phyloP scores from a whole-genome alignment of 2,888 invertebrate genomes.

The Ectemnius cavifrons region DNA sequence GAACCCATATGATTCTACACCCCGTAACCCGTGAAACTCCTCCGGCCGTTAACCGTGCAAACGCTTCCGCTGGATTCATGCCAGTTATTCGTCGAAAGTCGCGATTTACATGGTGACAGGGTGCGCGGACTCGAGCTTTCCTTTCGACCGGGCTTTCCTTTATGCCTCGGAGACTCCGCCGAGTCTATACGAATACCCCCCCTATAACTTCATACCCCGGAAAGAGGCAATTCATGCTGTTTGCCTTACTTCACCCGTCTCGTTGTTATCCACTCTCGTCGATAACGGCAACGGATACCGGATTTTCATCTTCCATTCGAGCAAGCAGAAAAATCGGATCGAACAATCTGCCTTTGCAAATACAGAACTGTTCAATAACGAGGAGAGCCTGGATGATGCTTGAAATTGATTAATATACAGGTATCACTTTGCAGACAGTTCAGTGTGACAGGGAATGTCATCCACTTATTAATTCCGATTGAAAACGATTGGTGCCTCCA shows the following conservation, averaged over 20 bases:
- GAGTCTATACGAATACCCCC: constrained; percentile 30
- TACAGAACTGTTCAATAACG: too few relatives aligned
- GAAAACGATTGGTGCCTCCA: too few relatives aligned
- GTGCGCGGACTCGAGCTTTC: constrained; percentile 33
- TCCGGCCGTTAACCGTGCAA: constrained; percentile 29
- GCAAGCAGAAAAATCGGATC: constrained; percentile 1
- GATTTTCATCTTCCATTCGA: constrained; percentile 11
- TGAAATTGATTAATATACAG: too few relatives aligned
- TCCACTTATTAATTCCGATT: too few relatives aligned
- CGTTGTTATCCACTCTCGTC: neutral
- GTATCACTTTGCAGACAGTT: too few relatives aligned
- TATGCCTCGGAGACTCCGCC: constrained; percentile 33
- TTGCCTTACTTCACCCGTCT: constrained; percentile 17
- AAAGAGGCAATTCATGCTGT: constrained; percentile 39
- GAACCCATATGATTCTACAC: constrained; percentile 29
- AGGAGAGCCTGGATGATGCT: too few relatives aligned
- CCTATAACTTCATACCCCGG: constrained; percentile 19
- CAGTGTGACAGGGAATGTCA: too few relatives aligned
- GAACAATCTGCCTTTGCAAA: neutral
- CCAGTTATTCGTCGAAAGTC: constrained; percentile 47
- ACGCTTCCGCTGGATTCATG: constrained; percentile 42
- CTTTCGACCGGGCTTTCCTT: constrained; percentile 34
- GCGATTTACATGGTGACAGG: constrained; percentile 35
- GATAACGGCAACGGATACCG: constrained; percentile 30
- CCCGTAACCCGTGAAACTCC: constrained; percentile 18